Percentiles rank a stretch among this genome's conserved stretches.
Conservation (phyloP, 2,797 vertebrate species). For the Cuculus canorus region DNA sequence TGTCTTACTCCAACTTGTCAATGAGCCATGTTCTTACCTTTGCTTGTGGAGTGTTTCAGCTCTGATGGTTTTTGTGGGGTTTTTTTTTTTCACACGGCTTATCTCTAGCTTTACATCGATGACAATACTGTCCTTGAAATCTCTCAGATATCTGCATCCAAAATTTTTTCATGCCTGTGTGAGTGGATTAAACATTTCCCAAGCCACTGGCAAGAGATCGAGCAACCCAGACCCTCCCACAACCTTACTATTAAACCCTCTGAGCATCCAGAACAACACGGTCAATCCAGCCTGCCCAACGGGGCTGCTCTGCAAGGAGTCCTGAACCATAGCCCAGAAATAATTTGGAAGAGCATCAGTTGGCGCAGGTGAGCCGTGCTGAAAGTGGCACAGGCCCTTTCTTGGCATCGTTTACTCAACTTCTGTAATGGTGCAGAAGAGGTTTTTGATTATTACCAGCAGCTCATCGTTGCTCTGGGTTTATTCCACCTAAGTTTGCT, state of each 20-base stretch:
- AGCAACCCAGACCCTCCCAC: background rate
- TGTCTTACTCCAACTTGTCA: background rate
- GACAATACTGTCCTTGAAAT: background rate
- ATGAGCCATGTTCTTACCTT: slow-evolving; percentile 8
- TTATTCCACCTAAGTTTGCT: background rate
- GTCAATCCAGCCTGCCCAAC: background rate
- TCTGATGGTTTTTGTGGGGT: background rate
- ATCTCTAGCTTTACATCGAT: background rate
- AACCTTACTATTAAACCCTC: background rate
- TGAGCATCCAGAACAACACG: background rate
- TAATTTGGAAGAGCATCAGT: background rate
- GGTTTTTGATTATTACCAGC: background rate
- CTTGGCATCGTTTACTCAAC: background rate
- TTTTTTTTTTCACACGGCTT: slow-evolving; percentile 17
- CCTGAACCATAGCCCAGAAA: background rate
- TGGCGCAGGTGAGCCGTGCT: background rate
- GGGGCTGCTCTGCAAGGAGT: background rate
- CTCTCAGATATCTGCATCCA: background rate
- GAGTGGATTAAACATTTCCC: background rate
- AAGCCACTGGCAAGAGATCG: background rate
- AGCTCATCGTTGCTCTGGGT: background rate
- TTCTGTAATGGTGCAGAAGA: background rate
- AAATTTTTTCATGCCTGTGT: background rate
- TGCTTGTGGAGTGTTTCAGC: background rate
- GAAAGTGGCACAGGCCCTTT: background rate